Conservation (phyloP, 2,888 invertebrate genomes). For the Caenorhabditis uteleia region DNA sequence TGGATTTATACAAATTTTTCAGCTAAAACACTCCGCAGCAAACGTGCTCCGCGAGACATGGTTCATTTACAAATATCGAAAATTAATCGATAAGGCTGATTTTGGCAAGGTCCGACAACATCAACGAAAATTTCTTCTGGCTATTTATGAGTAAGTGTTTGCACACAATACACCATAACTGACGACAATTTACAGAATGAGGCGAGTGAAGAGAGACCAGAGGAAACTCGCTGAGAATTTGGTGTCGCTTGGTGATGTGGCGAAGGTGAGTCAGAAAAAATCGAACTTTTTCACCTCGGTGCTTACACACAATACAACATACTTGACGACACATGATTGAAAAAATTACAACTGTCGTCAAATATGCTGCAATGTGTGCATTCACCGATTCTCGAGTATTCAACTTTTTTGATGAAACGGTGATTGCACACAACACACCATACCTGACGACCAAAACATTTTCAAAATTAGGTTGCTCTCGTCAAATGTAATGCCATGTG, state of each 20-base stretch:
- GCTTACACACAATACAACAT: no score
- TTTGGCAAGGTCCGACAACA: constrained; percentile 94
- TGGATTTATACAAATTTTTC: constrained; percentile 68
- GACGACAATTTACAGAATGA: constrained; percentile 80
- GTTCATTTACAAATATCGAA: constrained; percentile 99
- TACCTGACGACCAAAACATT: no score
- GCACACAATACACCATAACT: neutral
- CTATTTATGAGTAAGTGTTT: constrained; percentile 88
- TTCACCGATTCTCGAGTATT: no score
- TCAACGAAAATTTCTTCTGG: constrained; percentile 97
- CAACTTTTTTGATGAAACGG: no score
- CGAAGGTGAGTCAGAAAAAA: constrained; percentile 93
- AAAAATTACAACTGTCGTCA: no score
- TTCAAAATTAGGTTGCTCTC: no score
- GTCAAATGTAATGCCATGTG: no score
- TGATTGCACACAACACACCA: no score
- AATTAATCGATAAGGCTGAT: constrained; percentile 94
- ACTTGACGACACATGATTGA: no score
- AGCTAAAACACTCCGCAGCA: constrained; percentile 99
- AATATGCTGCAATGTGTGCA: no score
- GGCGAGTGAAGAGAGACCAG: constrained; percentile 99
- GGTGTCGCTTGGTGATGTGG: constrained; percentile 98
- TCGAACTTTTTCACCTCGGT: no score
- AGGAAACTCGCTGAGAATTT: constrained; percentile 98
- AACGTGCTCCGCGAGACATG: constrained; percentile 99